phyloP scores from a whole-genome alignment of 2,888 invertebrate species.

The Hirtodrosophila alboralis region DNA sequence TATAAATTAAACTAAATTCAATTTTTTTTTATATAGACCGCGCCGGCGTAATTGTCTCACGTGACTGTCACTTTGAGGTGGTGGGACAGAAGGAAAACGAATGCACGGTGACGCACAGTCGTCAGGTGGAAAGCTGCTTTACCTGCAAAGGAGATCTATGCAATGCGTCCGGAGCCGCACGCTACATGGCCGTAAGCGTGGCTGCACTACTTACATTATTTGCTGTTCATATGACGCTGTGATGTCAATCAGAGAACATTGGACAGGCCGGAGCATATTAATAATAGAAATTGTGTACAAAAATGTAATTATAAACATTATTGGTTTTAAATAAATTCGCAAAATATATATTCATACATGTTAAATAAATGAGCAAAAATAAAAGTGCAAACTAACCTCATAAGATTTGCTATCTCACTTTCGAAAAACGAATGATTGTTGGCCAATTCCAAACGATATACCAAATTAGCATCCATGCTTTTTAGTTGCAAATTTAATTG shows the following conservation, averaged over 20 bases:
- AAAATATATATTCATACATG: too few relatives aligned
- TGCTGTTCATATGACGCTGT: conserved; percentile 70
- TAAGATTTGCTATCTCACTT: too few relatives aligned
- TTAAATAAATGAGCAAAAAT: too few relatives aligned
- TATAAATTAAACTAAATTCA: not conserved
- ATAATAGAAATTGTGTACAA: conserved; percentile 29
- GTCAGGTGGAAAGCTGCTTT: conserved; percentile 85
- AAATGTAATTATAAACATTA: conserved; percentile 8
- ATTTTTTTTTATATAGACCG: conserved; percentile 57
- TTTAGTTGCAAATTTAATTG: too few relatives aligned
- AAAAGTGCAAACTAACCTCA: too few relatives aligned
- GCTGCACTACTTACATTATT: conserved; percentile 71
- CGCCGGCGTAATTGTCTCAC: conserved; percentile 81
- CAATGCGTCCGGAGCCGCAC: conserved; percentile 84
- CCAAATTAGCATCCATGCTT: conserved; percentile 4
- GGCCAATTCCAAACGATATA: not conserved
- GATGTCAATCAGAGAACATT: conserved; percentile 24
- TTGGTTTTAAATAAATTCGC: conserved; percentile 31
- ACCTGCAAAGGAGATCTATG: conserved; percentile 89
- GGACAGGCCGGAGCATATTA: conserved; percentile 6
- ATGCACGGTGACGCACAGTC: conserved; percentile 81
- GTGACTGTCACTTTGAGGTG: conserved; percentile 82
- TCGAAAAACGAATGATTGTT: too few relatives aligned
- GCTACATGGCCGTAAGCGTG: conserved; percentile 67
- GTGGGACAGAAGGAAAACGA: conserved; percentile 77